Percentiles rank a stretch among this genome's conserved stretches.
phyloP scores from a whole-genome alignment of 1,140 invertebrate genomes.

The Diabrotica virgifera region DNA sequence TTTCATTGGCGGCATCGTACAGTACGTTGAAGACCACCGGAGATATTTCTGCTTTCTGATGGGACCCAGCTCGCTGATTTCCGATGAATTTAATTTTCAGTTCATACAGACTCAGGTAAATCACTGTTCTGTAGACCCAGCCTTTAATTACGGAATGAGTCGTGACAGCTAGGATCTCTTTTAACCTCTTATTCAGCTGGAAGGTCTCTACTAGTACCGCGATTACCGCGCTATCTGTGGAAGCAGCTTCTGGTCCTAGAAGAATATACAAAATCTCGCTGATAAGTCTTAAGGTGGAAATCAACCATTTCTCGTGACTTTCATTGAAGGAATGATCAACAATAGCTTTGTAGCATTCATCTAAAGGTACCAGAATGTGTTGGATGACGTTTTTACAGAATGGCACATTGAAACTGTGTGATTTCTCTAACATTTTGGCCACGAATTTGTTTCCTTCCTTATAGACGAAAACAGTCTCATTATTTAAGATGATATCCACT shows the following conservation, averaged over 20 bases:
- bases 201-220: constrained; percentile 20
- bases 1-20: not conserved
- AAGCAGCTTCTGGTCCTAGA: constrained; percentile 40
- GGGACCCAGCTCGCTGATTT: not conserved
- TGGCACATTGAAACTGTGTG: not conserved
- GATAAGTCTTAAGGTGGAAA: constrained; percentile 21
- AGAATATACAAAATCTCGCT: constrained; percentile 24
- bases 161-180: constrained; percentile 9
- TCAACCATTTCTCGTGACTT: not conserved
- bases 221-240: constrained; percentile 26
- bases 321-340: not conserved
- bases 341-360: not conserved
- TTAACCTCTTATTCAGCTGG: constrained; percentile 27
- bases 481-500: constrained; percentile 55
- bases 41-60: constrained; percentile 11
- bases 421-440: constrained; percentile 48
- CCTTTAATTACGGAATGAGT: constrained; percentile 10
- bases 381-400: constrained; percentile 3
- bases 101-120: not conserved
- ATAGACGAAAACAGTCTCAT: constrained; percentile 63
- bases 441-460: constrained; percentile 57
- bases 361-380: constrained; percentile 1
- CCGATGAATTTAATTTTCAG: not conserved
- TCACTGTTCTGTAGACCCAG: not conserved
- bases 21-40: constrained; percentile 6